Evolutionary conservation across 2,888 invertebrate species (phyloP), one percentile per base, ranked within the genome.

Genomic region (Heliconius ismenius): DNA sequence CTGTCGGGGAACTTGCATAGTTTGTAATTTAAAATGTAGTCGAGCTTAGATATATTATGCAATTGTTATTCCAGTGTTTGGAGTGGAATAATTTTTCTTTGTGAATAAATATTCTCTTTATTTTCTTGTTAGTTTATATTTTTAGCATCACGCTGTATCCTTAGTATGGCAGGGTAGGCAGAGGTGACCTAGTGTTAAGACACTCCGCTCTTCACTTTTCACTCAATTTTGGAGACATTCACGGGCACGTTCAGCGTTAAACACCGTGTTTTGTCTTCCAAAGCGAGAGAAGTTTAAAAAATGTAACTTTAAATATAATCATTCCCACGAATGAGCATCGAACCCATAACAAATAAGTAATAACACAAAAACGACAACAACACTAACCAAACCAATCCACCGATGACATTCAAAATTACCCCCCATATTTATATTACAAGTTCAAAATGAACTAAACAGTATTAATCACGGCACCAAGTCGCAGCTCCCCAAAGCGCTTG

Each of bases 391-490:
- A 32, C 32, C 54, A 78, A 79, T 86, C 87, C 87, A 86, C 83
- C 86, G 88, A 90, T 92, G 91, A 92, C 91, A 85, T 83, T 86
- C 87, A 87, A 91, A 90, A 87, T 58, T 89, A 88, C 89, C 90
- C 90, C 87, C 85, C 91, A 92, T 91, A 90, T 91, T 91, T 89
- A 90, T 90, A 91, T 90, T 89, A 91, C 88, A 84, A 83, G 86
- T 90, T 90, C 89, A 86, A 92, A 93, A 93, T 94, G 92, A 93
- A 93, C 91, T 92, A 92, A 93, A 92, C 92, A 92, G 89, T 92
- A 94, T 94, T 93, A 94, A 94, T 93, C 93, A 93, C 90, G 89
- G 86, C 86, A 84, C 86, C 85, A 81, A 89, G 89, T 88, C 89
- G 88, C 87, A 87, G 87, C 91, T 85, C 87, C 87, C 86, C 88